Evolutionary conservation across 2,797 vertebrate species (phyloP).

Genomic region (Oophaga sylvatica): DNA sequence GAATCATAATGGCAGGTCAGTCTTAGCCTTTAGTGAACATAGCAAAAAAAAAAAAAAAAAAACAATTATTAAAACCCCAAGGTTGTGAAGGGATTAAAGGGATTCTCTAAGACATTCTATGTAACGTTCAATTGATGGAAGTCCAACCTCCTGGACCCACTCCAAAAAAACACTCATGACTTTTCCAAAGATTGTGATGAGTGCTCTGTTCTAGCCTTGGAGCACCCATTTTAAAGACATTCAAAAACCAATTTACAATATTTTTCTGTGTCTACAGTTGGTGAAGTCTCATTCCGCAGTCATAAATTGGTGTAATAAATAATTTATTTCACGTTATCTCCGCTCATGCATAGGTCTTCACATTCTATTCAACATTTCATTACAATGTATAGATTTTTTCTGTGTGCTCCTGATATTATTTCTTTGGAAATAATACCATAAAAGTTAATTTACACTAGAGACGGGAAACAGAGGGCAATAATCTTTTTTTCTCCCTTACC

Average conservation of each 20-base stretch:
- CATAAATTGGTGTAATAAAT: background rate
- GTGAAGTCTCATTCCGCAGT: background rate
- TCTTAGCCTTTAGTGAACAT: no score
- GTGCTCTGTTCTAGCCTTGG: no score
- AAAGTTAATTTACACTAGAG: background rate
- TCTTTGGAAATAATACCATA: slow-evolving; percentile 6
- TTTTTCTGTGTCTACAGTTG: background rate
- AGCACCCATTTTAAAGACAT: background rate
- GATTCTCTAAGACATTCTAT: no score
- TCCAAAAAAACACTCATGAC: no score
- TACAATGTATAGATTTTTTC: slow-evolving; percentile 30
- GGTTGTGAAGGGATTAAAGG: no score
- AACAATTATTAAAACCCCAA: no score
- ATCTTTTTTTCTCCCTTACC: slow-evolving; percentile 7
- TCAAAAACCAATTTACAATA: background rate
- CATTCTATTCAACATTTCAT: slow-evolving; percentile 25
- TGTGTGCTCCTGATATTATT: slow-evolving; percentile 27
- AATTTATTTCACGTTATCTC: background rate
- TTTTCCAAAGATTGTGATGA: no score
- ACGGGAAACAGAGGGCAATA: background rate
- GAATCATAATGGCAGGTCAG: no score
- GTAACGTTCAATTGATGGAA: no score
- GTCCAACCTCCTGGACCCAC: no score
- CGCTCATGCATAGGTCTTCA: background rate
- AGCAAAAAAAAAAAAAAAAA: no score